Evolutionary conservation across 2,888 invertebrate genomes (phyloP).

Genomic region (Neoaliturus tenellus): DNA sequence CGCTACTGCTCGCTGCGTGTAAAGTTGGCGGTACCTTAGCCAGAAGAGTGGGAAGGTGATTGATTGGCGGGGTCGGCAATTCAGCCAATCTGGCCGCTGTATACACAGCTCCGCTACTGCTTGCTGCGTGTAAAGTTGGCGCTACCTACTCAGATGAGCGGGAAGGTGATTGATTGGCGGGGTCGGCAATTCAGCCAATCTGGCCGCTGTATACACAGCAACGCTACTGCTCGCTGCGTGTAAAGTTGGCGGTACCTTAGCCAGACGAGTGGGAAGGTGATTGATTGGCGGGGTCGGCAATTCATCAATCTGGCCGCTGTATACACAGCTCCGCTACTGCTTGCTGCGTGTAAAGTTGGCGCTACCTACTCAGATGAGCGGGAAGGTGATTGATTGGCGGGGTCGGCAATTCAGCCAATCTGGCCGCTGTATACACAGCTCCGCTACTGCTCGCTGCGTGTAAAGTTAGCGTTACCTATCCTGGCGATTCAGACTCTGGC

Average conservation of each 20-base stretch:
- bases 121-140: neutral
- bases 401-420: too few relatives aligned
- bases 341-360: too few relatives aligned
- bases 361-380: neutral
- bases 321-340: too few relatives aligned
- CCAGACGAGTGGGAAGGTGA: neutral
- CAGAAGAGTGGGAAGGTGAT: neutral
- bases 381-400: neutral
- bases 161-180: slow-evolving; percentile 10
- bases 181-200: neutral
- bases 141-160: neutral
- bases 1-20: too few relatives aligned
- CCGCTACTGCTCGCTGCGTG: too few relatives aligned
- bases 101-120: neutral
- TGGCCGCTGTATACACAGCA: neutral
- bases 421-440: too few relatives aligned
- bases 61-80: neutral
- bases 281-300: slow-evolving; percentile 5
- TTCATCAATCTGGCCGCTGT: too few relatives aligned
- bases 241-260: neutral
- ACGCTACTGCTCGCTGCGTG: neutral
- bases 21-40: too few relatives aligned
- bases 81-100: neutral
- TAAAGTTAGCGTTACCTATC: too few relatives aligned
- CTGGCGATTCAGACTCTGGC: too few relatives aligned